Percentiles rank a stretch among this genome's conserved stretches.
These are phyloP conservation scores for Helicoverpa armigera DNA, from an alignment of 1,140 invertebrate species.

Conservation along the genomic window DNA sequence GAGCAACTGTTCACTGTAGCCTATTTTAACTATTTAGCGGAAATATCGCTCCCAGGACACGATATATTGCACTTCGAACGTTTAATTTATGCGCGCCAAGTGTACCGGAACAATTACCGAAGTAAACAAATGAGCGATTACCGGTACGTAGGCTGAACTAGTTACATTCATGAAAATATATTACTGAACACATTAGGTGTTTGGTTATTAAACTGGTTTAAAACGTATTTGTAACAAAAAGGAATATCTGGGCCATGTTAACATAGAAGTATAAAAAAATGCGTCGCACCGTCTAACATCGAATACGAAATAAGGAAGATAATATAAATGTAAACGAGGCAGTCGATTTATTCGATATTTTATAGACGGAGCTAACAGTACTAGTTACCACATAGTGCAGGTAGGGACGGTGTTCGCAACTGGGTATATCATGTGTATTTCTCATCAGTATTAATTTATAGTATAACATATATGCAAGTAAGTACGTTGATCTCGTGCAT, in stretches of 20 bases:
- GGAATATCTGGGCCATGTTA: neutral
- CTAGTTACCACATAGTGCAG: conserved; percentile 17
- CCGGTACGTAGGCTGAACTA: conserved; percentile 54
- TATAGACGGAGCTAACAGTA: conserved; percentile 43
- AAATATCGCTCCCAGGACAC: conserved; percentile 62
- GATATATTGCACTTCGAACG: conserved; percentile 68
- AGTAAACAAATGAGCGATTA: conserved; percentile 71
- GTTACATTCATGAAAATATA: neutral
- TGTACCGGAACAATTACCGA: conserved; percentile 69
- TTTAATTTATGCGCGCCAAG: conserved; percentile 68
- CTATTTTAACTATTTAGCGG: conserved; percentile 56
- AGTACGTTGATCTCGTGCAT: neutral
- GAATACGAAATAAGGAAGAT: conserved; percentile 68
- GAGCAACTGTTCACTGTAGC: conserved; percentile 37
- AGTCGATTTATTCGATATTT: conserved; percentile 60
- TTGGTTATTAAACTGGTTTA: neutral
- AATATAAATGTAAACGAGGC: conserved; percentile 67
- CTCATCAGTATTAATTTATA: conserved; percentile 40
- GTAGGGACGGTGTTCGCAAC: conserved; percentile 7
- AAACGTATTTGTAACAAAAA: too few species aligned
- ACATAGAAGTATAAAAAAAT: conserved; percentile 62
- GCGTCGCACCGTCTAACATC: conserved; percentile 52
- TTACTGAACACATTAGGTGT: neutral
- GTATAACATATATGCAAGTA: conserved; percentile 43
- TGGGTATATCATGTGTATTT: conserved; percentile 10